phyloP scores from a whole-genome alignment of 2,888 invertebrate genomes.

The Sturmia bella region DNA sequence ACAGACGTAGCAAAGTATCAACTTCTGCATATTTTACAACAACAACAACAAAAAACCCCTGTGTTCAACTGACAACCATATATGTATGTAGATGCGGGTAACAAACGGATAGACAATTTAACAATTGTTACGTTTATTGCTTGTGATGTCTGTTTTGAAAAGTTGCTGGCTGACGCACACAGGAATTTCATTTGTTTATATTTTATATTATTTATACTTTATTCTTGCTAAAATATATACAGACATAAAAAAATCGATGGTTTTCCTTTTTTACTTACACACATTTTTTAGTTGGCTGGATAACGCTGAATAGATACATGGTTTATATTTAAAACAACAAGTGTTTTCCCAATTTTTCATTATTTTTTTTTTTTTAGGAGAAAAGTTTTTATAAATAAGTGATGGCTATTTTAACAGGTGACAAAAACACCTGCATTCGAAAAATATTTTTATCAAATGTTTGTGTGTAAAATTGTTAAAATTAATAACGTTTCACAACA shows the following conservation, averaged over 20 bases:
- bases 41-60: too few relatives aligned
- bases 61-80: too few relatives aligned
- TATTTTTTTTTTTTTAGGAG: conserved; percentile 14
- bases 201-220: conserved; percentile 25
- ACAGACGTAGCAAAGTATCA: conserved; percentile 26
- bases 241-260: too few relatives aligned
- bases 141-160: conserved; percentile 37
- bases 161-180: conserved; percentile 49
- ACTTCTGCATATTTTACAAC: conserved; percentile 16
- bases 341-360: not conserved
- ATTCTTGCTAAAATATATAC: conserved; percentile 2
- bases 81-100: too few relatives aligned
- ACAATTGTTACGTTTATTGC: conserved; percentile 49
- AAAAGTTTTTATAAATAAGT: conserved; percentile 29
- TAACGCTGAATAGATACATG: not conserved
- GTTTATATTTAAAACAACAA: conserved; percentile 21
- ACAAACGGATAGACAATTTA: conserved; percentile 31
- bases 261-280: conserved; percentile 11
- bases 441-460: not conserved
- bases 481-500: not conserved
- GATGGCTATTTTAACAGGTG: conserved; percentile 59
- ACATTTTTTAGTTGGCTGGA: not conserved
- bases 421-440: conserved; percentile 58
- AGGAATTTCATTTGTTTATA: conserved; percentile 45
- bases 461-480: not conserved